Evolutionary conservation across 2,113 vertebrate genomes (phyloP).

Genomic region (Nibea coibor): DNA sequence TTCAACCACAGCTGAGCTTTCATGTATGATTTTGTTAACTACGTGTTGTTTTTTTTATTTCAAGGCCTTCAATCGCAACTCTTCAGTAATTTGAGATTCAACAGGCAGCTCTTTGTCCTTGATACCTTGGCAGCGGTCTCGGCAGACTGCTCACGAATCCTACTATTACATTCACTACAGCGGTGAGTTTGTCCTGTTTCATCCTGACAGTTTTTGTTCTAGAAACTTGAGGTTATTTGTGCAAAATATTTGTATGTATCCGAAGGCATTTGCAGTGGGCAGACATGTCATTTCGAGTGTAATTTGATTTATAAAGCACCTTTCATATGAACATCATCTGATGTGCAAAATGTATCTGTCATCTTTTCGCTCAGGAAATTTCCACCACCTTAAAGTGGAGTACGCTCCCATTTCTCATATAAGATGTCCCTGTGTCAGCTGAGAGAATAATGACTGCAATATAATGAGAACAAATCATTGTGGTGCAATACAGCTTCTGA

Average conservation of each 20-base stretch:
- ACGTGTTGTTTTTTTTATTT: not conserved
- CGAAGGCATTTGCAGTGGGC: constrained; percentile 6
- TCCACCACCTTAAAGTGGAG: not conserved
- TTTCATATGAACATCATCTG: constrained; percentile 5
- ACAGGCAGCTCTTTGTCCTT: not conserved
- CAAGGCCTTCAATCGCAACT: not conserved
- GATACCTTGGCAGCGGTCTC: not conserved
- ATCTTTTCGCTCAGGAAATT: constrained; percentile 2
- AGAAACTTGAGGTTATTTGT: not conserved
- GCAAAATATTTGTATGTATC: not conserved
- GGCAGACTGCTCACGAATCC: not conserved
- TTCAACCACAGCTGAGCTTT: not conserved
- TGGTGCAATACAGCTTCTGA: constrained; percentile 1
- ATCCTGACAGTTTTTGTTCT: not conserved
- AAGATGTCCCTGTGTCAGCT: constrained; percentile 24
- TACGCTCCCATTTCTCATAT: constrained; percentile 2
- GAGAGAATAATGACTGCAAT: constrained; percentile 30
- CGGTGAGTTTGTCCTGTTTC: not conserved
- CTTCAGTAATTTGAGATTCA: constrained; percentile 16
- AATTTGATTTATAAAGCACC: not conserved
- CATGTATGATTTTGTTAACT: not conserved
- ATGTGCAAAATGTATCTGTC: constrained; percentile 1
- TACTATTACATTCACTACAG: not conserved
- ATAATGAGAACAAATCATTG: constrained; percentile 39
- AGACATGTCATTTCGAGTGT: not conserved